Base-by-base conservation (phyloP, 2,888 invertebrate genomes). In the Chironomus riparius region DNA sequence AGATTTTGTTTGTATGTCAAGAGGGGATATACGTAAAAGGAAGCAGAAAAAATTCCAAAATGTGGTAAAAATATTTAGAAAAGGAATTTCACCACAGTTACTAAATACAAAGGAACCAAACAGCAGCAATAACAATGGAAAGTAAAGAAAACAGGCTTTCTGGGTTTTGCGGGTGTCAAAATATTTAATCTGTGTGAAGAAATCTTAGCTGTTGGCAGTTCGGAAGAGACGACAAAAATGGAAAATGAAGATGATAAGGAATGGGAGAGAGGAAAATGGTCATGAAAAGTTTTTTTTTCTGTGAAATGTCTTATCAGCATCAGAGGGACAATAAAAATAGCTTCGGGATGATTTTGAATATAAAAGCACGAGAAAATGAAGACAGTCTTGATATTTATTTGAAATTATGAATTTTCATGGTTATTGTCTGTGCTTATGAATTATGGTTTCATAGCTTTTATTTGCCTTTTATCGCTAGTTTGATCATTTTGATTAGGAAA, bases 171-270 rank as follows among this genome's bases (percentile, higher is more conserved):
- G 65, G 65, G 65, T 65, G 65, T 65, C 65, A 65, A 65, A 65
- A 65, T 65, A 21, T 65, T 65, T 65, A 24, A 65, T 65, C 65
- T 65, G 24, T 24, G 65, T 65, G 65, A 65, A 65, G 22, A 65
- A 65, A 65, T 65, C 65, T 65, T 24, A 15, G 56, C 56, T 56
- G 56, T 18, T 56, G 56, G 56, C 56, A 56, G 38, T 38, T 38
- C 7, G 10, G n/a, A 56, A 56, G 18, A 18, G 56, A 56, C 56
- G 65, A 24, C 4, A 65, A 22, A 65, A 65, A 65, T n/a, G n/a
- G 50, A 56, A 15, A 56, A 18, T 56, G 7, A 56, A 56, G 15
- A 38, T 56, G 56, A 56, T 56, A 56, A 56, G 56, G 15, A 38
- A 38, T 2, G 38, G 5, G 28, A 38, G 38, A 38, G 38, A 38